Conservation (phyloP, 2,113 vertebrate genomes). For the Panthera leo region DNA sequence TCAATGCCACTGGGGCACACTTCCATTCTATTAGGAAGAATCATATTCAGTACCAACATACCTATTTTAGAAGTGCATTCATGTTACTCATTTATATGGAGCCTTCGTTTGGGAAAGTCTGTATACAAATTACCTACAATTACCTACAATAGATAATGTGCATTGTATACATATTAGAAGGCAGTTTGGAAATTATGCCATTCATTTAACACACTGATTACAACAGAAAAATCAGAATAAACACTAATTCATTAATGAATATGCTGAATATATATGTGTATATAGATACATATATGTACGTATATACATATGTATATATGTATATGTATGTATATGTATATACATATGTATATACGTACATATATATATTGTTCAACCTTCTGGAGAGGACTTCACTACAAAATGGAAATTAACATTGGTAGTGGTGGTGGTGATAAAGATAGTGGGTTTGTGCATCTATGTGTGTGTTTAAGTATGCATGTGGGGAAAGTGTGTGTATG, state of each 20-base stretch:
- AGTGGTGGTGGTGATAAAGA: background rate
- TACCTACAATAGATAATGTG: conserved; percentile 66
- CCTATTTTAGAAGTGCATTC: conserved; percentile 81
- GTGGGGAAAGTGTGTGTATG: background rate
- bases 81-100: conserved; percentile 83
- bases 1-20: conserved; percentile 83
- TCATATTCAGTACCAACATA: conserved; percentile 81
- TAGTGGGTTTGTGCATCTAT: background rate
- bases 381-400: background rate
- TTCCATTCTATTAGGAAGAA: conserved; percentile 83
- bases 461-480: too few species aligned
- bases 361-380: background rate
- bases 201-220: conserved; percentile 58
- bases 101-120: conserved; percentile 78
- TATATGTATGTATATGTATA: too few species aligned
- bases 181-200: conserved; percentile 33
- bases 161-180: conserved; percentile 31
- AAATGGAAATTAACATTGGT: background rate
- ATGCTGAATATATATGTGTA: background rate
- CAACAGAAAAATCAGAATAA: background rate
- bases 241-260: conserved; percentile 76
- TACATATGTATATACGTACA: background rate
- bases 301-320: background rate
- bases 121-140: conserved; percentile 81
- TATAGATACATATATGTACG: too few species aligned